phyloP scores from a whole-genome alignment of 2,797 vertebrate species.

The Erithacus rubecula region DNA sequence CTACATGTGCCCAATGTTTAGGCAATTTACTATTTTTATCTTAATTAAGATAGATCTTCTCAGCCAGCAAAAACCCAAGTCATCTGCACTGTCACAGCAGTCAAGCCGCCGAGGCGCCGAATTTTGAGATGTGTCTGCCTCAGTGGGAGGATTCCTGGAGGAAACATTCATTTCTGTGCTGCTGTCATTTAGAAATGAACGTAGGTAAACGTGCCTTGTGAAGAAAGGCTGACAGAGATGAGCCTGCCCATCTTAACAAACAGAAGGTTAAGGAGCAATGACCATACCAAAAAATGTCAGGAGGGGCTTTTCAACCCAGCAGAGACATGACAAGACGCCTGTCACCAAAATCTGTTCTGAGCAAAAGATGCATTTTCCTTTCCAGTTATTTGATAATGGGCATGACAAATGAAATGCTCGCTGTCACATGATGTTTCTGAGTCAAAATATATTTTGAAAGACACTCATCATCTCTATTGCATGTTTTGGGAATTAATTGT shows the following conservation, averaged over 20 bases:
- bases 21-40: conserved; percentile 78
- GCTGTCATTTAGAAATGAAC: background rate
- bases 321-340: background rate
- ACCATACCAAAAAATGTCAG: background rate
- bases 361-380: background rate
- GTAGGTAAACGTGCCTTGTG: background rate
- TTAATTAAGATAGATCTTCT: conserved; percentile 76
- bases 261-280: background rate
- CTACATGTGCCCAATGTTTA: conserved; percentile 79
- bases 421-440: background rate
- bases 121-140: conserved; percentile 63
- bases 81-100: conserved; percentile 61
- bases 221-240: background rate
- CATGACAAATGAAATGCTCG: background rate
- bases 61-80: conserved; percentile 68
- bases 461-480: background rate
- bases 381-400: background rate
- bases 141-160: conserved; percentile 35
- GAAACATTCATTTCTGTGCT: conserved; percentile 1
- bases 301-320: background rate
- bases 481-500: background rate
- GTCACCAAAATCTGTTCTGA: background rate
- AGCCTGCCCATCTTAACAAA: background rate
- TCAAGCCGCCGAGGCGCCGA: conserved; percentile 29
- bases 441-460: background rate